Evolutionary conservation across 2,888 invertebrate genomes (phyloP).

Genomic region (Tenthredo amoena): DNA sequence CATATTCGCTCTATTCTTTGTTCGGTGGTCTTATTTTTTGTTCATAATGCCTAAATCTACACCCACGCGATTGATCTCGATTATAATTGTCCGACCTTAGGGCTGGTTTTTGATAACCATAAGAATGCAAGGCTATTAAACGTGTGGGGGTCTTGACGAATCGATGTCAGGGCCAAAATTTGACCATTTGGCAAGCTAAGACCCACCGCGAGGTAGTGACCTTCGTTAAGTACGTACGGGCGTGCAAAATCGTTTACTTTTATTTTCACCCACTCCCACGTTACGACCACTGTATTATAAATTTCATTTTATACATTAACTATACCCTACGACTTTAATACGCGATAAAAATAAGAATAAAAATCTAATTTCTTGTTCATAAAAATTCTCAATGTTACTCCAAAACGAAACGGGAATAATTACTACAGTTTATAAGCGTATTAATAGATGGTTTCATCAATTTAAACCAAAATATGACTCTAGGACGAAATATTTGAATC

Average conservation of each 20-base stretch:
- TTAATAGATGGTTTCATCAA: background rate
- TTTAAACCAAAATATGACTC: background rate
- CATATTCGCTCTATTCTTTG: background rate
- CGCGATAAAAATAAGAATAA: background rate
- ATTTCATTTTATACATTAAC: background rate
- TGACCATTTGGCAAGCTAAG: slow-evolving; percentile 59
- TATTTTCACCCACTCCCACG: slow-evolving; percentile 52
- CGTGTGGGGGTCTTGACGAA: slow-evolving; percentile 56
- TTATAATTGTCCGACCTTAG: slow-evolving; percentile 26
- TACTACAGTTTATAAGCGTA: background rate
- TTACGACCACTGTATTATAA: background rate
- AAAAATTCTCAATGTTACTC: background rate
- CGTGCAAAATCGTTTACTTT: slow-evolving; percentile 50
- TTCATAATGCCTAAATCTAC: background rate
- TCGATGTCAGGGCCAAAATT: slow-evolving; percentile 65
- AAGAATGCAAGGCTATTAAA: slow-evolving; percentile 13
- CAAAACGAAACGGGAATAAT: background rate
- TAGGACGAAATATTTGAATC: background rate
- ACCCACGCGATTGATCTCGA: background rate
- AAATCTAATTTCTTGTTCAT: background rate
- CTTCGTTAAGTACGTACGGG: slow-evolving; percentile 54
- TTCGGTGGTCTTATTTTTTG: background rate
- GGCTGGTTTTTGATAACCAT: slow-evolving; percentile 33
- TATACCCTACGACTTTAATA: background rate
- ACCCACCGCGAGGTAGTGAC: slow-evolving; percentile 55